Base-by-base conservation (phyloP, 2,113 vertebrate genomes). In the Elgaria multicarinata region DNA sequence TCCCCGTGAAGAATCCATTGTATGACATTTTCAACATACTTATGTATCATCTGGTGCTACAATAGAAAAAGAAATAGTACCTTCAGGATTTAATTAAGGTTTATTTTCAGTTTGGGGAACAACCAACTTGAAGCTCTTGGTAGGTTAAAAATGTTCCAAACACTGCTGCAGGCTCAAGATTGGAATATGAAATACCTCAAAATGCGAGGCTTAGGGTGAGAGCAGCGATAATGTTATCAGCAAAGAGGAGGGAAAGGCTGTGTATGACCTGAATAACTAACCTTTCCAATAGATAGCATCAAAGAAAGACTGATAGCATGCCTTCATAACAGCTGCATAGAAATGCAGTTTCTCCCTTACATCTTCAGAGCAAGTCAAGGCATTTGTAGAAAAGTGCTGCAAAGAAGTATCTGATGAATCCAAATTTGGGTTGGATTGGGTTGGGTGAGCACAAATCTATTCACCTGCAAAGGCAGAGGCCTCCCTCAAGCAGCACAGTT, bases 151-250 rank as follows among this genome's bases (percentile, higher is more conserved):
- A 62, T 78, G 18, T 26, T 83, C 87, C 81, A 90, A 0, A 90
- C 46, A 55, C 9, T 87, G 42, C 53, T 53, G 39, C 88, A 69
- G 86, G 67, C 79, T 89, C 46, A 53, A 77, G 13, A 89, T 83
- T 92, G 36, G 93, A 95, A 93, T 91, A 80, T 58, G 79, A 93
- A 93, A 75, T 86, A 72, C 16, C 66, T 88, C 79, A 84, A 94
- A 94, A 89, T 93, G 79, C 86, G 69, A 84, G 16, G 1, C 10
- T 80, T 91, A 76, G 31, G 33, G 86, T 64, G 62, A 66, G 62
- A 90, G 66, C 69, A 67, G 0, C 42, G 6, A 86, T 26, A 26
- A 42, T 88, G 2, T 86, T 94, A 39, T 93, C 72, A 92, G 44
- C 84, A 67, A 62, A 80, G 55, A 7, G 4, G 13, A 20, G 3